Conservation (phyloP, 2,113 vertebrate species). For the Platysteira castanea region DNA sequence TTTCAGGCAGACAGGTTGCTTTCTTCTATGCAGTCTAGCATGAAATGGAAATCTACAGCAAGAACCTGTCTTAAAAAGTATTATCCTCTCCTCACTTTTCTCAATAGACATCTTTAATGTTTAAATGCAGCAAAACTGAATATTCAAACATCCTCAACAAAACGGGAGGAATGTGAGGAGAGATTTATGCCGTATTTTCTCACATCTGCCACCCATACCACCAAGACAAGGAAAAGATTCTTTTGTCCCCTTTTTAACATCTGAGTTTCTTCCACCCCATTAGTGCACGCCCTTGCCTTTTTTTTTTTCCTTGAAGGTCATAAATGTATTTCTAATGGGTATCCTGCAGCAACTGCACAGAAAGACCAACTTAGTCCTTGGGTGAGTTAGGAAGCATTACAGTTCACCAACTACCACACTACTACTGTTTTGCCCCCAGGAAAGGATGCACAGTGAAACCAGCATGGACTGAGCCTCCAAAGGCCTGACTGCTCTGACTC, state of each 20-base stretch:
- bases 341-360: neutral
- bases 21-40: conserved; percentile 78
- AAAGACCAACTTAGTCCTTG: neutral
- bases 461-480: neutral
- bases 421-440: neutral
- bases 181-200: neutral
- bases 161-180: neutral
- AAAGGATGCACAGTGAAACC: neutral
- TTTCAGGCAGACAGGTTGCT: conserved; percentile 78
- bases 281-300: fast-evolving
- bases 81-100: neutral
- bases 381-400: neutral
- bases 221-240: neutral
- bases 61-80: conserved; percentile 46
- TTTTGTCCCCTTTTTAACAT: neutral
- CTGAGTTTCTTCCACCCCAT: neutral
- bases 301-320: neutral
- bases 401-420: neutral
- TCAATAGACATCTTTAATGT: neutral
- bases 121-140: neutral
- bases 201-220: neutral
- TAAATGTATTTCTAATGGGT: neutral
- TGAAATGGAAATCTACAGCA: conserved; percentile 82
- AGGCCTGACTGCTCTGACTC: neutral
- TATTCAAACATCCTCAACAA: neutral